phyloP scores from a whole-genome alignment of 2,113 vertebrate species.

The Apteryx mantelli region DNA sequence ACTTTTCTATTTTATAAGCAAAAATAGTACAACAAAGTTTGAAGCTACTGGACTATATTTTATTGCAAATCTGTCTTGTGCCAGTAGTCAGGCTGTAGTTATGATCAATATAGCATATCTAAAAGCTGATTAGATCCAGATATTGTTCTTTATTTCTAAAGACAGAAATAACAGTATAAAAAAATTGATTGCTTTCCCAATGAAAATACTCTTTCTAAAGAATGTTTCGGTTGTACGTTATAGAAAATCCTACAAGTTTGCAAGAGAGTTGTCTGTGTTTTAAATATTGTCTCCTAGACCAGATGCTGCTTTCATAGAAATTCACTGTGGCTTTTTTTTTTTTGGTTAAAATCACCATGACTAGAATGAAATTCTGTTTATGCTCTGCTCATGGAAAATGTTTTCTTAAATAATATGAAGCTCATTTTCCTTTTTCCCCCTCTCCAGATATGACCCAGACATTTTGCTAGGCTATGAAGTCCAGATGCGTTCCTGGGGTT shows the following conservation, averaged over 20 bases:
- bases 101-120: neutral
- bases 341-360: neutral
- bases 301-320: neutral
- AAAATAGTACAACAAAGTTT: neutral
- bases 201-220: neutral
- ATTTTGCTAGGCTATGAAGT: constrained; percentile 97
- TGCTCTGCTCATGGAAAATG: neutral
- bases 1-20: neutral
- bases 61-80: neutral
- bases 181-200: neutral
- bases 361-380: constrained; percentile 4
- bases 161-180: neutral
- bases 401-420: neutral
- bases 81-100: neutral
- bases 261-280: neutral
- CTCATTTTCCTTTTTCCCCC: constrained; percentile 7
- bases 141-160: neutral
- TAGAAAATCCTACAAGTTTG: neutral
- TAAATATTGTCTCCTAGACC: neutral
- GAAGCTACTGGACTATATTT: neutral
- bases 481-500: constrained; percentile 98
- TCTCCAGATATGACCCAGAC: constrained; percentile 93
- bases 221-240: neutral
- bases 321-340: neutral
- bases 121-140: neutral